Conservation (phyloP, 2,888 invertebrate genomes). For the Yponomeuta plumbellus region DNA sequence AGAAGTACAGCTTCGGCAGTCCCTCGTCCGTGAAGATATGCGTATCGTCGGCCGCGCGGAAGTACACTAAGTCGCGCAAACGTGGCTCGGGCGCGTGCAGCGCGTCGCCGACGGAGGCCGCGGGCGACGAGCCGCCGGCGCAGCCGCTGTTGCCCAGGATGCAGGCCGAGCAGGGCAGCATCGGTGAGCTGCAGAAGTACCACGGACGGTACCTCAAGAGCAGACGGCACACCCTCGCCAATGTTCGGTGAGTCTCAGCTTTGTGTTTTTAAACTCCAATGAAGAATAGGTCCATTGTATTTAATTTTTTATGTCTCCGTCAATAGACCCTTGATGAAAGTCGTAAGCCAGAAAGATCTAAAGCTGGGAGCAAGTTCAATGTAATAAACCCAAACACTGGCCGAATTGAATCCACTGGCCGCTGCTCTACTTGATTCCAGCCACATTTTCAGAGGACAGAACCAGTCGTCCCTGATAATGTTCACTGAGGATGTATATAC, state of each 20-base stretch:
- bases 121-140: slow-evolving; percentile 51
- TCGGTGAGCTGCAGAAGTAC: slow-evolving; percentile 92
- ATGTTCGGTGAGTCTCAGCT: slow-evolving; percentile 87
- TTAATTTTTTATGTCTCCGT: no score
- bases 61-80: slow-evolving; percentile 67
- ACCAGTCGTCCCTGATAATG: no score
- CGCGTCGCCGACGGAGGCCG: slow-evolving; percentile 40
- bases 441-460: no score
- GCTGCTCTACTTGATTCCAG: no score
- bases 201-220: slow-evolving; percentile 91
- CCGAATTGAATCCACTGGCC: no score
- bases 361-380: no score
- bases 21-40: slow-evolving; percentile 78
- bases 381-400: no score
- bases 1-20: slow-evolving; percentile 70
- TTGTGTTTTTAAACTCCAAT: no score
- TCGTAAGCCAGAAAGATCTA: no score
- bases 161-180: slow-evolving; percentile 95
- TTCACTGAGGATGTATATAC: no score
- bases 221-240: slow-evolving; percentile 91
- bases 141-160: slow-evolving; percentile 78
- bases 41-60: slow-evolving; percentile 73
- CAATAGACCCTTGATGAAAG: no score
- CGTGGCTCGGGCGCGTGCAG: slow-evolving; percentile 61
- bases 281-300: no score